Percentiles rank a stretch among this genome's conserved stretches.
Evolutionary conservation across 2,888 invertebrate species (phyloP).

Genomic region (Graphium colonna): DNA sequence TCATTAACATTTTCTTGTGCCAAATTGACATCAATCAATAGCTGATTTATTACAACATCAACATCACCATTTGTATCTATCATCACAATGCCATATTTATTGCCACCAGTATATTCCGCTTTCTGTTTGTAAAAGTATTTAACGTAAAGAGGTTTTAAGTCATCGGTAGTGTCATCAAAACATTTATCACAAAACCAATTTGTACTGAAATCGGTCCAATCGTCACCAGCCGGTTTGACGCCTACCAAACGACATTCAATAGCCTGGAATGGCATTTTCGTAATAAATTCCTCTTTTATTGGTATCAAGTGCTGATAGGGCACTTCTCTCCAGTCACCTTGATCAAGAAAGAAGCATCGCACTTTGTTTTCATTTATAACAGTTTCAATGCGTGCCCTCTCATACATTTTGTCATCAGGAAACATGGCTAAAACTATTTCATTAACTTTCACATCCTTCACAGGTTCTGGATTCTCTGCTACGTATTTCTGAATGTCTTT

Average conservation of each 20-base stretch:
- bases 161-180: conserved; percentile 51
- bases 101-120: conserved; percentile 54
- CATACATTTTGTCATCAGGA: conserved; percentile 59
- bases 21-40: conserved; percentile 71
- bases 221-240: conserved; percentile 59
- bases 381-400: conserved; percentile 66
- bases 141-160: conserved; percentile 60
- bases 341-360: conserved; percentile 82
- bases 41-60: conserved; percentile 68
- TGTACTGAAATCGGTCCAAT: conserved; percentile 75
- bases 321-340: conserved; percentile 77
- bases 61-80: conserved; percentile 63
- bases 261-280: conserved; percentile 81
- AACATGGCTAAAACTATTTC: conserved; percentile 75
- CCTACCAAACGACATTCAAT: conserved; percentile 82
- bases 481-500: conserved; percentile 62
- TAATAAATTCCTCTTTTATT: conserved; percentile 71
- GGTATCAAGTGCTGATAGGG: conserved; percentile 56
- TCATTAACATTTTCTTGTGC: conserved; percentile 54
- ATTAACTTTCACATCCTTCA: conserved; percentile 46
- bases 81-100: conserved; percentile 71
- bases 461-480: conserved; percentile 35
- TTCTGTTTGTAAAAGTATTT: conserved; percentile 61
- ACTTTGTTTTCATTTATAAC: conserved; percentile 53
- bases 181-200: conserved; percentile 74